Base-by-base conservation (phyloP, 2,113 vertebrate species). In the Gymnarchus niloticus region DNA sequence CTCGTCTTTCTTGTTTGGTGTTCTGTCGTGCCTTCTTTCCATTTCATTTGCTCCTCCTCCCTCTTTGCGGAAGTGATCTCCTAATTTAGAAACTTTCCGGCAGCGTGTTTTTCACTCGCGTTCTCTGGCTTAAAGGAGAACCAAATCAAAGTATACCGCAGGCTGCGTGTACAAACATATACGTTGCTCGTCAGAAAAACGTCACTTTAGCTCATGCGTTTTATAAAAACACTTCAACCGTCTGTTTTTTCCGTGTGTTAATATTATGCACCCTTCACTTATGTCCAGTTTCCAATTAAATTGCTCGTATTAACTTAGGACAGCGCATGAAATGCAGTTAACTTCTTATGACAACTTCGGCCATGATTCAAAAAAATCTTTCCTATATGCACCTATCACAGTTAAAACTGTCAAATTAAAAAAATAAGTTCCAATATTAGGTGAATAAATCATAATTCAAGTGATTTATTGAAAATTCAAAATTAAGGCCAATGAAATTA, bases 41-140 rank as follows among this genome's bases (percentile, higher is more conserved):
- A 76, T 61, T 56, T 69, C 81, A 28, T 25, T 52, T 46, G 37
- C 65, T 56, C 57, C 85, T 23, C 54, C 69, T 37, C 65, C 54
- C 52, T 33, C 25, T 21, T 52, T 56, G 46, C 80, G 65, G 65
- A 77, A 83, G 56, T 8, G 25, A 17, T 44, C 81, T 83, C 77
- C 85, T 87, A 83, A 69, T 85, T 86, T 84, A 86, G 85, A 88
- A 81, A 81, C 56, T 73, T 83, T 85, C 84, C 86, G 78, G 85
- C 44, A 17, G 8, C 12, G 4, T 41, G 33, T 37, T 54, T 14
- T 54, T 85, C 56, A 33, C 37, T 57, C 73, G n/a, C 56, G 10
- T 28, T 23, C 73, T 81, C 84, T 85, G 2, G 46, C 84, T 85
- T 83, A 83, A 83, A 83, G 82, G 82, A n/a, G 56, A 57, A 59